Base-by-base conservation (phyloP, 2,113 vertebrate genomes). In the Leuciscus idus region DNA sequence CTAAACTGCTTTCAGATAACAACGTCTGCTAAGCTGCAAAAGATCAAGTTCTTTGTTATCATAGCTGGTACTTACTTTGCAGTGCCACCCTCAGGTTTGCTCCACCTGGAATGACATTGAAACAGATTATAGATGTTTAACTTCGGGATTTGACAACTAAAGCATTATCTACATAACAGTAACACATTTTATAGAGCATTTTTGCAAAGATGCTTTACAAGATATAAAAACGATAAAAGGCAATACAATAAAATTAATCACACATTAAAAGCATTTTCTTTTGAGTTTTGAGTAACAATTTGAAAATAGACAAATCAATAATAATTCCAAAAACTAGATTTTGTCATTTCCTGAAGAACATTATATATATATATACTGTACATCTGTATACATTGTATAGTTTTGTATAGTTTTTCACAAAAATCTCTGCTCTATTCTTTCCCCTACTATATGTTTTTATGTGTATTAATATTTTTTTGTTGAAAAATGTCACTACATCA, bases 41-140 rank as follows among this genome's bases (percentile, higher is more conserved):
- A 26, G 43, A 30, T 33, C 21, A 64, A 30, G 43, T 21, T 43
- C 23, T 77, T 50, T 2, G 7, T 17, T 26, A 61, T 81, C 30
- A 52, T 55, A 17, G 48, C 10, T 77, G 48, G 43, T 8, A 94
- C 96, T 96, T 92, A 97, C 96, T 96, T 97, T 77, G 95, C 95
- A 85, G 93, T 91, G 30, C 95, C 95, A 57, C 96, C 95, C 6
- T 97, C 96, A 6, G 94, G 89, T 89, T 97, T 97, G 89, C 88
- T 96, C 97, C 97, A 97, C 90, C 97, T 97, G 90, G 8, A 85
- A 79, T 86, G 4, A 89, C 43, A 91, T 83, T 43, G 55, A 81
- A 85, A 4, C 15, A 68, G 26, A 81, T 82, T 28, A 66, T 39
- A 64, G 11, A 81, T 79, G 33, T 78, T 59, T 75, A 68, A 75